Conservation (phyloP, 2,888 invertebrate genomes). For the Pollenia labialis region DNA sequence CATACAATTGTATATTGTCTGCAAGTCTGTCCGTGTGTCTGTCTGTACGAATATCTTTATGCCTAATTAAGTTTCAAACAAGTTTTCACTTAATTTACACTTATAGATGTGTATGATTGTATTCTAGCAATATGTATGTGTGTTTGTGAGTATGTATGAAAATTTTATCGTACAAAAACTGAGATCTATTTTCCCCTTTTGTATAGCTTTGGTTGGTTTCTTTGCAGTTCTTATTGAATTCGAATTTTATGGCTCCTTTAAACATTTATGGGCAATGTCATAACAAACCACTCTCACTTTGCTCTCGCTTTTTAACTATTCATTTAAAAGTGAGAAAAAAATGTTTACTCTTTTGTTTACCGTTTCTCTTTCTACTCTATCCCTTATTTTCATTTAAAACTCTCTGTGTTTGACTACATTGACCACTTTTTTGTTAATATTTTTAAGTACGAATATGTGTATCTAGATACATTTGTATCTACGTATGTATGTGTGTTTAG, state of each 20-base stretch:
- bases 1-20: no score
- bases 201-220: neutral
- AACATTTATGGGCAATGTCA: neutral
- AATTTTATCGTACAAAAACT: no score
- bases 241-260: neutral
- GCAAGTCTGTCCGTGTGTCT: no score
- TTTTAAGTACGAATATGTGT: neutral
- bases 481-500: constrained; percentile 1
- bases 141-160: no score
- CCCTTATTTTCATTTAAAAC: neutral
- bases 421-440: neutral
- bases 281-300: neutral
- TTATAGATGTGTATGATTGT: no score
- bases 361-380: neutral
- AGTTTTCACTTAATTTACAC: no score
- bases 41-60: no score
- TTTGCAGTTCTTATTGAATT: neutral
- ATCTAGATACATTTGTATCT: constrained; percentile 20
- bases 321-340: neutral
- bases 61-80: no score
- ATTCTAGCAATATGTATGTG: no score
- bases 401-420: neutral
- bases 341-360: neutral
- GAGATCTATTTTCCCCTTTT: neutral
- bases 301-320: neutral